Base-by-base conservation (phyloP, 2,888 invertebrate genomes). In the Athalia circularis region DNA sequence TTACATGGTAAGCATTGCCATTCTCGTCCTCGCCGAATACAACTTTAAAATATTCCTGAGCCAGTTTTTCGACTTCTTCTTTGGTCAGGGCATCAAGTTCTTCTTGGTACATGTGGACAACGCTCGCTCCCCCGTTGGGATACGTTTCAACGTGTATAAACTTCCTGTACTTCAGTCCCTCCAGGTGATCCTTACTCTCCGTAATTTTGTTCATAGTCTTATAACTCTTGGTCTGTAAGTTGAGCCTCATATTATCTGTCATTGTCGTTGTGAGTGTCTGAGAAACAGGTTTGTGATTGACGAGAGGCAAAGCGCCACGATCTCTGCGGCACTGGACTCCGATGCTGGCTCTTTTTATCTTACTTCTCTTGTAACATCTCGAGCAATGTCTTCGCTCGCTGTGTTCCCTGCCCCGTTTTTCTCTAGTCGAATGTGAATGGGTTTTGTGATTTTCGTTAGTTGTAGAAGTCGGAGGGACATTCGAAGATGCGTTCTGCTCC, bases 101-200 rank as follows among this genome's bases (percentile, higher is more conserved):
- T 82, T 97, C 95, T 88, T 98, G 97, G 90, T 97, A 96, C 86
- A 97, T 93, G 90, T 97, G 97, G 48, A 99, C 93, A 13, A 98
- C 95, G 50, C 95, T 94, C 0, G 98, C 99, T 50, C 98, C 98
- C 11, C 99, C 99, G 91, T 99, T 99, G 0, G 97, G 95, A 90
- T 98, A 97, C 0, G 95, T 95, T 90, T 99, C 98, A 80, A 98
- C 94, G 80, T 96, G 95, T 91, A 98, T 96, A 85, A 94, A 94
- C 83, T 94, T 93, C 82, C 91, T 92, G 87, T 93, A 95, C 86
- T 94, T 94, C n/a, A 94, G 88, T 82, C 91, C 90, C 79, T 92
- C 91, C n/a, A 86, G 87, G 67, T 87, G 82, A 74, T 87, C 85
- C 64, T 87, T 89, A 45, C 79, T 80, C 29, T 61, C 64, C 6